Percentiles rank a stretch among this genome's conserved stretches.
phyloP scores from a whole-genome alignment of 2,113 vertebrate species.

The Corythornis cristatus region DNA sequence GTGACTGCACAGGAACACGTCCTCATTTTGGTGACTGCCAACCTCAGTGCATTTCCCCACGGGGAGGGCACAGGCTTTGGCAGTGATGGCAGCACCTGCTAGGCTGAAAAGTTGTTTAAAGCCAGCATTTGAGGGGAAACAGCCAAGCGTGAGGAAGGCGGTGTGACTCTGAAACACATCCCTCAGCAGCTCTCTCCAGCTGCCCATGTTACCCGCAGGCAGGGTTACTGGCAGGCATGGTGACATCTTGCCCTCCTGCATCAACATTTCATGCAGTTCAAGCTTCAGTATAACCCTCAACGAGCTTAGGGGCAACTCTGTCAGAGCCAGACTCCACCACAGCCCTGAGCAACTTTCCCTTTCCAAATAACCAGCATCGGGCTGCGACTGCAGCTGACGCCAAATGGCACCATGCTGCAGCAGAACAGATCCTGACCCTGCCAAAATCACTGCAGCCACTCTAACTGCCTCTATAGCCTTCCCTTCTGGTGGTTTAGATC shows the following conservation, averaged over 20 bases:
- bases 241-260: background rate
- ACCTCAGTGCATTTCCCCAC: background rate
- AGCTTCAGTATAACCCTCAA: background rate
- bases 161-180: background rate
- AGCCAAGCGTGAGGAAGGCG: background rate
- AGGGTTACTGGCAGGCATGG: background rate
- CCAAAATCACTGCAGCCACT: background rate
- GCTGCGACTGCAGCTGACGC: background rate
- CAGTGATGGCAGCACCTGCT: background rate
- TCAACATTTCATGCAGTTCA: background rate
- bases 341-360: background rate
- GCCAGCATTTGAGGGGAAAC: background rate
- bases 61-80: fast-evolving
- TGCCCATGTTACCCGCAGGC: background rate
- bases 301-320: background rate
- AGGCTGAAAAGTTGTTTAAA: background rate
- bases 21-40: background rate
- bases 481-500: background rate
- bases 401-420: background rate
- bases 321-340: background rate
- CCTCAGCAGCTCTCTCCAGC: background rate
- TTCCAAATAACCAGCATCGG: background rate
- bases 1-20: background rate
- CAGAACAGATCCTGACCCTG: background rate
- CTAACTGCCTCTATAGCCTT: background rate